Evolutionary conservation across 30 jellyfish, hydroid and myxozoan species (phyloP).

Genomic region (Rhopilema esculentum): DNA sequence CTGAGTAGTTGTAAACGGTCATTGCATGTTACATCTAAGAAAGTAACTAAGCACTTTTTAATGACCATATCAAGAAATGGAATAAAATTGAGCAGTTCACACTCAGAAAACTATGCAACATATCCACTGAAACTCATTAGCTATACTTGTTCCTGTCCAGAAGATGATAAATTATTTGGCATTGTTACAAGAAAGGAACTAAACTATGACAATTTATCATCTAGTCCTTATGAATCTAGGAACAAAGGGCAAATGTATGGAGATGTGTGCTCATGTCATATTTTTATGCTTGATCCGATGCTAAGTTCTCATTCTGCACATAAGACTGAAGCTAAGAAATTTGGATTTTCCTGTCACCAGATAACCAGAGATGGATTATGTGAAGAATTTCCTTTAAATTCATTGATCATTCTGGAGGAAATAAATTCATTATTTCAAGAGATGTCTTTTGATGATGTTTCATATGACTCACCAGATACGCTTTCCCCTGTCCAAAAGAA

Average conservation of each 20-base stretch:
- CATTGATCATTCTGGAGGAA: constrained; percentile 50
- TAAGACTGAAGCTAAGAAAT: constrained; percentile 43
- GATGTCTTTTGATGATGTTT: neutral
- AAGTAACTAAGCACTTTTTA: constrained; percentile 33
- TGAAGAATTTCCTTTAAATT: constrained; percentile 68
- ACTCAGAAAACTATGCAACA: constrained; percentile 54
- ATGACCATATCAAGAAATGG: constrained; percentile 70
- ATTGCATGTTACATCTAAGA: constrained; percentile 39
- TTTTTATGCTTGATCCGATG: constrained; percentile 76
- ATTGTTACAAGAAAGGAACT: constrained; percentile 74
- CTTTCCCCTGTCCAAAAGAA: neutral
- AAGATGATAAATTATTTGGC: constrained; percentile 78
- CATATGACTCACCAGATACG: neutral
- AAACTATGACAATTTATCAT: constrained; percentile 12
- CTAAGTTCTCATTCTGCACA: constrained; percentile 69
- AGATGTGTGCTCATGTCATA: constrained; percentile 74
- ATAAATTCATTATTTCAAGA: constrained; percentile 53
- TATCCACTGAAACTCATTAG: constrained; percentile 74
- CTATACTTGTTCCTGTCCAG: constrained; percentile 78
- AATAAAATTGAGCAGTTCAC: constrained; percentile 29
- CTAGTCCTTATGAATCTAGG: constrained; percentile 12
- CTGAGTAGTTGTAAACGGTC: constrained; percentile 58
- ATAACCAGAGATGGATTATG: constrained; percentile 36
- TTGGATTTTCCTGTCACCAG: constrained; percentile 60
- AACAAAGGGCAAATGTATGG: neutral